These are phyloP conservation scores for Rhyzopertha dominica DNA, from an alignment of 1,140 invertebrate species.

Conservation along the genomic window DNA sequence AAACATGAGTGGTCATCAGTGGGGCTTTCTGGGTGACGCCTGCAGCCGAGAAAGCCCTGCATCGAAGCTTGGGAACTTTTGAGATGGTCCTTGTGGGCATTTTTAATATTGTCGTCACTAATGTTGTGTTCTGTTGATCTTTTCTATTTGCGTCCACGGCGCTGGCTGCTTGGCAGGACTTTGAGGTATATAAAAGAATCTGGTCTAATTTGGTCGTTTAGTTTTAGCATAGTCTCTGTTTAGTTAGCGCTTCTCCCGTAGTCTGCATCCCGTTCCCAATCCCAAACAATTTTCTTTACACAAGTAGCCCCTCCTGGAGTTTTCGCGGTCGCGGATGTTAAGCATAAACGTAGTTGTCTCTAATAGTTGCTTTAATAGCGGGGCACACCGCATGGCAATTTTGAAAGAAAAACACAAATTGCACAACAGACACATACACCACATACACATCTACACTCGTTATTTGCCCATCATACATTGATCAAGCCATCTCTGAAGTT, in stretches of 20 bases:
- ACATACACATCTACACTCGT: constrained; percentile 27
- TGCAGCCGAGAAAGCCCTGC: neutral
- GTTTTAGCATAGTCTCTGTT: constrained; percentile 51
- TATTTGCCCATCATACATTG: constrained; percentile 40
- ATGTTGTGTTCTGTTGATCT: constrained; percentile 37
- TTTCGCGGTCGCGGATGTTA: no score
- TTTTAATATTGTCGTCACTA: constrained; percentile 22
- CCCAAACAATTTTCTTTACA: no score
- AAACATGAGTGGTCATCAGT: constrained; percentile 42
- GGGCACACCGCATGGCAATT: constrained; percentile 39
- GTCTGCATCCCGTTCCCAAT: constrained; percentile 35
- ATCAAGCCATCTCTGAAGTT: constrained; percentile 50
- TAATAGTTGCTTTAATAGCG: no score
- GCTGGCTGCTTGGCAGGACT: constrained; percentile 58
- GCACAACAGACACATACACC: constrained; percentile 22
- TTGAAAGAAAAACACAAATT: constrained; percentile 23
- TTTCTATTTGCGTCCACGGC: constrained; percentile 44
- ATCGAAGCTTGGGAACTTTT: constrained; percentile 80
- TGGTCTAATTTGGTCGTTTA: constrained; percentile 44
- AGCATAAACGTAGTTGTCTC: no score
- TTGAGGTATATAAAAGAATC: constrained; percentile 60
- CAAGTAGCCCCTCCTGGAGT: no score
- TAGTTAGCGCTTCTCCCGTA: constrained; percentile 54
- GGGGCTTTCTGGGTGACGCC: constrained; percentile 11
- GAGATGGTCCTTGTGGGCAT: constrained; percentile 83